Base-by-base conservation (phyloP, 2,888 invertebrate species). In the Ryuthela nishihirai region DNA sequence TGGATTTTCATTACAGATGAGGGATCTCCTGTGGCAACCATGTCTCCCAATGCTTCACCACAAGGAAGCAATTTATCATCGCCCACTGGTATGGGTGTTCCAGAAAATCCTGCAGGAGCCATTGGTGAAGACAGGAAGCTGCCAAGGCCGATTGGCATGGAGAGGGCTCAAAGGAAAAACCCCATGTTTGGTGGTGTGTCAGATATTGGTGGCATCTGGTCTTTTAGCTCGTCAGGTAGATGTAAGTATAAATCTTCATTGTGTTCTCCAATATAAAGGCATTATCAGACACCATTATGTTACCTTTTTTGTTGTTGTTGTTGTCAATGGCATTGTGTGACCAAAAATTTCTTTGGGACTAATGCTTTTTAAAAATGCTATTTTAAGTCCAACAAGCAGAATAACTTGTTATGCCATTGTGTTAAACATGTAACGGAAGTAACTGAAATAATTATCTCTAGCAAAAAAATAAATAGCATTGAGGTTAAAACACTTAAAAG, bases 71-170 rank as follows among this genome's bases (percentile, higher is more conserved):
- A 65, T 45, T 49, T 66, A 29, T 46, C 63, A n/a, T 67, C 67
- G 7, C 66, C 67, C 2, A 52, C 49, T 35, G 52, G 61, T 26
- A 47, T 60, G 49, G 53, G 48, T 25, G 20, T 29, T 43, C 18
- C 44, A 26, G 45, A 41, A 38, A 50, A 46, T 15, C 54, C 54
- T 21, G 54, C 54, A n/a, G 61, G 61, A 34, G 40, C 58, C 21
- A 54, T 58, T 49, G 62, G 62, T 7, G 71, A 72, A 23, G 72
- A 73, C 40, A 62, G 71, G 15, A 68, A 70, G 54, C 69, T 69
- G 52, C 70, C 70, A 15, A 67, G 72, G 42, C 76, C 76, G 10
- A 76, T 76, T 46, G 76, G 76, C 25, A 74, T 73, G 15, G 76
- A 75, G 64, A 65, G 75, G 36, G 70, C 72, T n/a, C 71, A 70